These are phyloP conservation scores for Chauna torquata DNA, from an alignment of 2,113 vertebrate genomes.

Conservation along the genomic window DNA sequence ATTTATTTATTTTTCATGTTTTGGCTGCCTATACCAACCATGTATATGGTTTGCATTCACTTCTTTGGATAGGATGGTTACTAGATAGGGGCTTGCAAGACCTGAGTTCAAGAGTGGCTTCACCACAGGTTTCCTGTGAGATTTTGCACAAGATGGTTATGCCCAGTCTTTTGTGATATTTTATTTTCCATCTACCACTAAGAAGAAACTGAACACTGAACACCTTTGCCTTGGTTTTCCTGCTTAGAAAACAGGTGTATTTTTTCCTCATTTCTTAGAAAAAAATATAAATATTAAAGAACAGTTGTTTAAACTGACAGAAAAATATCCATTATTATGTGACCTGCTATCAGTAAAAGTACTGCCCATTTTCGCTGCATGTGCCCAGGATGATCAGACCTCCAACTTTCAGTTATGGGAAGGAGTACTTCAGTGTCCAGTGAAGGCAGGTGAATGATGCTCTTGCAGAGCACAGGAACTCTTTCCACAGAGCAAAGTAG, in stretches of 20 bases:
- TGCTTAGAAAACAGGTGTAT: neutral
- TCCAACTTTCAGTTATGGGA: fast-evolving
- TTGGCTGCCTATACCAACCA: neutral
- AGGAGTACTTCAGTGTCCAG: neutral
- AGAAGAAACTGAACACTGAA: neutral
- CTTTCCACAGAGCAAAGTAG: neutral
- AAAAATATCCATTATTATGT: neutral
- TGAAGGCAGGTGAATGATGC: neutral
- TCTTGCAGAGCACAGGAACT: neutral
- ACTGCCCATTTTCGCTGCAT: neutral
- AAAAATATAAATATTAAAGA: neutral
- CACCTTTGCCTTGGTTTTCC: neutral
- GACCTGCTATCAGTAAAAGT: neutral
- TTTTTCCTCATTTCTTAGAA: neutral
- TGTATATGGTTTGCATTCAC: neutral
- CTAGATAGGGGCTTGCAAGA: neutral
- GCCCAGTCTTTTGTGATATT: neutral
- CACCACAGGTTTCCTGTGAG: neutral
- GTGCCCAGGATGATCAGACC: neutral
- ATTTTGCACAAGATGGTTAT: neutral
- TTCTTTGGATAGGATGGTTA: neutral
- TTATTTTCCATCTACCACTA: neutral
- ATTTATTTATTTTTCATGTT: neutral
- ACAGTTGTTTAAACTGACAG: neutral
- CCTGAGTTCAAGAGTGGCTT: neutral